Conservation (phyloP, 2,113 vertebrate species). For the Jaculus jaculus region DNA sequence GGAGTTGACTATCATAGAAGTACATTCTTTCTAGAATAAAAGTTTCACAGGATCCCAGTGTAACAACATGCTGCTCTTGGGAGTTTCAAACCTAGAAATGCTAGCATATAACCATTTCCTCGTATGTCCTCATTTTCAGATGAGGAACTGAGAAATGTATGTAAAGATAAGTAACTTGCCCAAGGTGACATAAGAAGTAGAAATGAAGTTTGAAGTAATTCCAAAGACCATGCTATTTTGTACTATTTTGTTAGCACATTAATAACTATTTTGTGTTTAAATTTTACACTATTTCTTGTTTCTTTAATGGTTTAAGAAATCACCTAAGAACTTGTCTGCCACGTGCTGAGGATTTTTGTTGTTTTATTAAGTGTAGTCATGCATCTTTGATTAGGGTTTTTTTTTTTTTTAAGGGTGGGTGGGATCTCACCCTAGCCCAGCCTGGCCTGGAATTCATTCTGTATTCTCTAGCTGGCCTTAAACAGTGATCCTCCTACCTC, state of each 20-base stretch:
- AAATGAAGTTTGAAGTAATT: constrained; percentile 20
- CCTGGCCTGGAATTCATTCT: no score
- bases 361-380: not conserved
- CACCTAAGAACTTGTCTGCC: not conserved
- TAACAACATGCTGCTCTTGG: not conserved
- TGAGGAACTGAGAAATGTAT: not conserved
- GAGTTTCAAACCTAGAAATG: not conserved
- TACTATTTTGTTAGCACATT: not conserved
- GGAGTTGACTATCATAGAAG: not conserved
- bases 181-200: not conserved
- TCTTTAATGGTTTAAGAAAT: constrained; percentile 11
- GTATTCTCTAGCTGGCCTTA: no score
- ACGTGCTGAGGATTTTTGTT: not conserved
- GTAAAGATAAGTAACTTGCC: not conserved
- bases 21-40: not conserved
- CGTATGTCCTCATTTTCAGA: not conserved
- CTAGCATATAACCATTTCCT: not conserved
- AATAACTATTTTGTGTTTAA: not conserved
- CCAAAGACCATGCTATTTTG: not conserved
- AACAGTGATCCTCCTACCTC: no score
- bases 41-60: not conserved
- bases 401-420: not conserved
- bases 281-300: not conserved
- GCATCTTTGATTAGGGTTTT: not conserved
- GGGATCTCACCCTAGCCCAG: no score